These are phyloP conservation scores for Leuciscus waleckii DNA, from an alignment of 2,797 vertebrate species.

Conservation along the genomic window DNA sequence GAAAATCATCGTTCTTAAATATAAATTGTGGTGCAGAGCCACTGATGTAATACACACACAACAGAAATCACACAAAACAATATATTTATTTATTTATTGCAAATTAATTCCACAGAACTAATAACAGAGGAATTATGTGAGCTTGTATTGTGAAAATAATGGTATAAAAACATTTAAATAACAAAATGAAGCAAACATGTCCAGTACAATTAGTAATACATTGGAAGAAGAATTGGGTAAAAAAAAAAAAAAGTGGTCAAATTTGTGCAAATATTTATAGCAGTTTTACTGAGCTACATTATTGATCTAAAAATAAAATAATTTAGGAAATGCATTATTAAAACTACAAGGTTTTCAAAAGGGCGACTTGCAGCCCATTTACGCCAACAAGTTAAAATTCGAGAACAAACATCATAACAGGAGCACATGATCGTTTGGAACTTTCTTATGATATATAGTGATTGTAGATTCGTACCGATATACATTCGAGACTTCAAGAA, in stretches of 20 bases:
- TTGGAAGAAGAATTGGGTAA: slow-evolving; percentile 48
- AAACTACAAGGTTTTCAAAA: slow-evolving; percentile 42
- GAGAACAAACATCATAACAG: slow-evolving; percentile 6
- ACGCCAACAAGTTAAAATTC: neutral
- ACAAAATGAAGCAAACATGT: slow-evolving; percentile 66
- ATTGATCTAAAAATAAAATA: slow-evolving; percentile 47
- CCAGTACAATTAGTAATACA: slow-evolving; percentile 65
- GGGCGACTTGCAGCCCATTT: neutral
- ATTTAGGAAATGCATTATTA: slow-evolving; percentile 45
- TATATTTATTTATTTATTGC: slow-evolving; percentile 77
- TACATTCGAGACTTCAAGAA: slow-evolving; percentile 7
- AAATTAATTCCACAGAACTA: slow-evolving; percentile 72
- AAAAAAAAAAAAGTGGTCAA: slow-evolving; percentile 57
- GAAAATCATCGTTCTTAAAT: neutral
- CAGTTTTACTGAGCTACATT: slow-evolving; percentile 46
- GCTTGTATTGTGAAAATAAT: slow-evolving; percentile 67
- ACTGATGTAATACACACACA: neutral
- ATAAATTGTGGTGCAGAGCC: neutral
- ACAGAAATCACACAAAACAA: slow-evolving; percentile 44
- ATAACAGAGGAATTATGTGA: slow-evolving; percentile 57
- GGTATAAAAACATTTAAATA: slow-evolving; percentile 70
- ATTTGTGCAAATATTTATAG: slow-evolving; percentile 57
- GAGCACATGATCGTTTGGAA: neutral
- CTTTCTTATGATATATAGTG: slow-evolving; percentile 7
- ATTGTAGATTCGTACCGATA: slow-evolving; percentile 33